These are phyloP conservation scores for Oligia latruncula DNA, from an alignment of 2,888 invertebrate genomes.

Conservation along the genomic window DNA sequence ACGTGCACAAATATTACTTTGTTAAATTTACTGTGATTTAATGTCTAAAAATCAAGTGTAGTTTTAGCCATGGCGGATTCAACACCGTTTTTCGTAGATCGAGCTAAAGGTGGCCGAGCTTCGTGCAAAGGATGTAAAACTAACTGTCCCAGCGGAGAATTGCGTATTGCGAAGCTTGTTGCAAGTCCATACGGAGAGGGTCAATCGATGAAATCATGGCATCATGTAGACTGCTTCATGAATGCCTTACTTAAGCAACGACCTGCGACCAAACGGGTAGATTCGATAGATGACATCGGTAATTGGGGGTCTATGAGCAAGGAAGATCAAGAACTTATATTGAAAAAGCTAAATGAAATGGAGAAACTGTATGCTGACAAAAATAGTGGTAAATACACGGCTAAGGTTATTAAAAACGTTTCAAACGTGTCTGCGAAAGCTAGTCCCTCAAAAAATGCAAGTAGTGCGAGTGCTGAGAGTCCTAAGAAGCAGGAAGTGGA, in stretches of 20 bases:
- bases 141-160: constrained; percentile 92
- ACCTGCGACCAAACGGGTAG: constrained; percentile 95
- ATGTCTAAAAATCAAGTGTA: constrained; percentile 27
- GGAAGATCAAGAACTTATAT: constrained; percentile 92
- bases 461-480: constrained; percentile 51
- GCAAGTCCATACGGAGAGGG: constrained; percentile 94
- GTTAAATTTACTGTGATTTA: constrained; percentile 3
- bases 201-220: constrained; percentile 95
- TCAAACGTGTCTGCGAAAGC: constrained; percentile 60
- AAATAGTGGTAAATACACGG: constrained; percentile 86
- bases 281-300: constrained; percentile 94
- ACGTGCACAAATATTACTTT: not conserved
- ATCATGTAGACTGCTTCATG: constrained; percentile 95
- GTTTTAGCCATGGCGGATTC: constrained; percentile 64
- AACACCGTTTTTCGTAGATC: constrained; percentile 92
- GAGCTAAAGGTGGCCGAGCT: constrained; percentile 95
- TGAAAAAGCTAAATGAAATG: constrained; percentile 91
- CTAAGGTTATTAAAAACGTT: constrained; percentile 83
- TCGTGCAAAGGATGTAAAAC: constrained; percentile 96
- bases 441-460: constrained; percentile 36
- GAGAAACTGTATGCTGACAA: constrained; percentile 89
- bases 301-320: constrained; percentile 92
- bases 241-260: constrained; percentile 94
- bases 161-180: constrained; percentile 94
- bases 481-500: constrained; percentile 43